Evolutionary conservation across 2,888 invertebrate genomes (phyloP).

Genomic region (Julus scanicus): DNA sequence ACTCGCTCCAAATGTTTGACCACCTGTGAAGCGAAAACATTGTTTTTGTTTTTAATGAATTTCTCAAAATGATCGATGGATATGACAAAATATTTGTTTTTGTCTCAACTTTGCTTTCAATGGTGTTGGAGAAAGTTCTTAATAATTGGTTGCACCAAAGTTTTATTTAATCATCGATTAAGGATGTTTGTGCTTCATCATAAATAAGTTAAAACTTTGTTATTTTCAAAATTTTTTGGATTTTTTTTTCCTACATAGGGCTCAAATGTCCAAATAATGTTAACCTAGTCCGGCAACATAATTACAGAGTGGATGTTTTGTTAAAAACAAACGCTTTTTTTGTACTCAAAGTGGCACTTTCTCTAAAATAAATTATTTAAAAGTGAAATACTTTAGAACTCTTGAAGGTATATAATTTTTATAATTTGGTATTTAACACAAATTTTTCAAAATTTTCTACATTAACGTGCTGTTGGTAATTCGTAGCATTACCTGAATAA

Average conservation of each 20-base stretch:
- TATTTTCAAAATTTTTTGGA: neutral
- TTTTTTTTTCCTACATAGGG: neutral
- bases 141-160: neutral
- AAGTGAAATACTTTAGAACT: neutral
- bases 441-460: no score
- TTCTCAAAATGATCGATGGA: neutral
- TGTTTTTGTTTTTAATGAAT: neutral
- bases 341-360: neutral
- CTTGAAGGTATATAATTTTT: neutral
- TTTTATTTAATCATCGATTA: neutral
- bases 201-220: neutral
- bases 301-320: neutral
- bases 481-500: neutral
- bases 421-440: neutral
- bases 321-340: neutral
- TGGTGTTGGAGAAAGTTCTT: neutral
- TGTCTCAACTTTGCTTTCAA: neutral
- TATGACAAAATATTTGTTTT: neutral
- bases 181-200: neutral
- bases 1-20: neutral
- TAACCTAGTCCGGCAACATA: neutral
- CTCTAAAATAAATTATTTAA: neutral
- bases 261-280: neutral
- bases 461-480: no score
- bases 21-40: constrained; percentile 38